Conservation (phyloP, 2,888 invertebrate genomes). For the Heteropelma amictum region DNA sequence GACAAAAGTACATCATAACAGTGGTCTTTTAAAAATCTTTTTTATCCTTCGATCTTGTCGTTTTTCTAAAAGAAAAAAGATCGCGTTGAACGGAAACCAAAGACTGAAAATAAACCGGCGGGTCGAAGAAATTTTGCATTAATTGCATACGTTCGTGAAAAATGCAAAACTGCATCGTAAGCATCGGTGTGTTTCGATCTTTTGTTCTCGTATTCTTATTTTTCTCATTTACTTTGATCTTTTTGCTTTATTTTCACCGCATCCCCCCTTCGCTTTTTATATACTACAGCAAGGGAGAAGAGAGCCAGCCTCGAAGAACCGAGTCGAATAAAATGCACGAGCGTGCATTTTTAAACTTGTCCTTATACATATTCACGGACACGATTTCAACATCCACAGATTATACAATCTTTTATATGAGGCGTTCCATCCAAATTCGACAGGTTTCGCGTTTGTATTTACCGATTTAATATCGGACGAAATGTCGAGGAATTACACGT, state of each 20-base stretch:
- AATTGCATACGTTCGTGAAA: too few relatives aligned
- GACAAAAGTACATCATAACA: too few relatives aligned
- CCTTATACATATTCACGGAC: constrained; percentile 51
- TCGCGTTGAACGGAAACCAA: too few relatives aligned
- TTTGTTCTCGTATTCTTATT: background rate
- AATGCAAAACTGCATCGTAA: too few relatives aligned
- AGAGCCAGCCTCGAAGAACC: constrained; percentile 38
- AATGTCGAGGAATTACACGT: too few relatives aligned
- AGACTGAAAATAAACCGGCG: too few relatives aligned
- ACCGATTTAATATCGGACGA: background rate
- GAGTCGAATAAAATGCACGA: constrained; percentile 47
- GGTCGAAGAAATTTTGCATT: too few relatives aligned
- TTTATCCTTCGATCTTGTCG: too few relatives aligned
- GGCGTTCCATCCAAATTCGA: background rate
- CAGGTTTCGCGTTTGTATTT: background rate
- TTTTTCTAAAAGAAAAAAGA: too few relatives aligned
- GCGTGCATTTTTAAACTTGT: constrained; percentile 45
- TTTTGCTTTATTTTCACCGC: background rate
- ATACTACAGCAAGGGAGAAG: background rate
- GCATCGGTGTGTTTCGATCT: constrained; percentile 2
- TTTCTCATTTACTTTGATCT: constrained; percentile 20
- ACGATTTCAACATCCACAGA: constrained; percentile 28
- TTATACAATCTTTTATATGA: background rate
- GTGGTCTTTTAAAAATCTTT: too few relatives aligned
- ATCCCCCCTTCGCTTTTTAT: background rate